phyloP scores from a whole-genome alignment of 2,113 vertebrate genomes.

The Columba janthina region DNA sequence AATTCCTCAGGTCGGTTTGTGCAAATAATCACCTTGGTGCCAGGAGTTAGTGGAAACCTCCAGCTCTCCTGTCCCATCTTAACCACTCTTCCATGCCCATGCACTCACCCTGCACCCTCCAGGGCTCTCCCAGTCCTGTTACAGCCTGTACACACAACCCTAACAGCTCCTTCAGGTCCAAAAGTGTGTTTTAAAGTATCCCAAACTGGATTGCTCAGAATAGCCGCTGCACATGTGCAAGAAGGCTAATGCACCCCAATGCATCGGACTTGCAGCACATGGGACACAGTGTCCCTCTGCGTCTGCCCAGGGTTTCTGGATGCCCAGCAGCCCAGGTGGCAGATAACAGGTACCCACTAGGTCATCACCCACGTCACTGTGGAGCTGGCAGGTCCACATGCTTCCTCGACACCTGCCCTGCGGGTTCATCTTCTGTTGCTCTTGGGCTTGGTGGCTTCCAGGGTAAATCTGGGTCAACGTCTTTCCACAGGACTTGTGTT shows the following conservation, averaged over 20 bases:
- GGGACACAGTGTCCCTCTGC: not conserved
- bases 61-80: not conserved
- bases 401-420: fast-evolving
- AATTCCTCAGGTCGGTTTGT: not conserved
- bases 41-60: not conserved
- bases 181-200: not conserved
- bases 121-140: not conserved
- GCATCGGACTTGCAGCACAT: fast-evolving
- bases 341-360: not conserved
- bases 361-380: fast-evolving
- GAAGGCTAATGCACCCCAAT: not conserved
- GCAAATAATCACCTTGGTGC: not conserved
- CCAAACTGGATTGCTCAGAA: not conserved
- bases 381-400: not conserved
- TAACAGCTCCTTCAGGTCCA: not conserved
- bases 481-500: not conserved
- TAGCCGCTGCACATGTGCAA: not conserved
- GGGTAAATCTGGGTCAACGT: conserved; percentile 41
- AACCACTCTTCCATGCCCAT: not conserved
- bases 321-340: not conserved
- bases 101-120: not conserved
- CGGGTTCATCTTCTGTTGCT: not conserved
- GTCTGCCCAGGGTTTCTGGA: not conserved
- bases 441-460: not conserved
- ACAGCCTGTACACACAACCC: not conserved